Percentiles rank a stretch among this genome's conserved stretches.
phyloP scores from a whole-genome alignment of 2,888 invertebrate genomes.

The Diaprepes abbreviatus region DNA sequence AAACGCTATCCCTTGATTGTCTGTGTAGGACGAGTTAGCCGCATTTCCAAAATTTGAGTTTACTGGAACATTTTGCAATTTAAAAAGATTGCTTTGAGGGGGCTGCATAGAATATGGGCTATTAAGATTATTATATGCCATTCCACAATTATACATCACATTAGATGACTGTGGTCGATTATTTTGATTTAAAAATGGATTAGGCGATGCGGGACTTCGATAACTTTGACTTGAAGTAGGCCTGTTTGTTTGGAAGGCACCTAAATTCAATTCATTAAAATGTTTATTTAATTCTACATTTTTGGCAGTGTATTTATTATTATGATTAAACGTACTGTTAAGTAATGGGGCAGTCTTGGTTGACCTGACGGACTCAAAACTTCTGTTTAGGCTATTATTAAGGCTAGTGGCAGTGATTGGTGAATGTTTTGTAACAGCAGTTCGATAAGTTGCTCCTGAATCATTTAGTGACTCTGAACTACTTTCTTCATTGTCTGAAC shows the following conservation, averaged over 20 bases:
- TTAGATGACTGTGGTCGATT: constrained; percentile 20
- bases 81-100: neutral
- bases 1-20: neutral
- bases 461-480: constrained; percentile 26
- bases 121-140: neutral
- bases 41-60: constrained; percentile 8
- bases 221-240: constrained; percentile 13
- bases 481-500: constrained; percentile 27
- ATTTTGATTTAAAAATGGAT: constrained; percentile 23
- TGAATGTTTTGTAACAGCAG: constrained; percentile 19
- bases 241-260: constrained; percentile 26
- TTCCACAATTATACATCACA: constrained; percentile 14
- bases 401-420: constrained; percentile 28
- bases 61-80: neutral
- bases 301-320: constrained; percentile 48
- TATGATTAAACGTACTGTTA: constrained; percentile 29
- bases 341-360: constrained; percentile 16
- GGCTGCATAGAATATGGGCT: constrained; percentile 1
- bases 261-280: constrained; percentile 43
- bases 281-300: constrained; percentile 44
- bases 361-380: constrained; percentile 17
- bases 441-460: constrained; percentile 22
- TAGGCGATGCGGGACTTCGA: constrained; percentile 7
- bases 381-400: constrained; percentile 17
- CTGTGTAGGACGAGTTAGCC: neutral